Base-by-base conservation (phyloP, 1,140 invertebrate species). In the Apis laboriosa region DNA sequence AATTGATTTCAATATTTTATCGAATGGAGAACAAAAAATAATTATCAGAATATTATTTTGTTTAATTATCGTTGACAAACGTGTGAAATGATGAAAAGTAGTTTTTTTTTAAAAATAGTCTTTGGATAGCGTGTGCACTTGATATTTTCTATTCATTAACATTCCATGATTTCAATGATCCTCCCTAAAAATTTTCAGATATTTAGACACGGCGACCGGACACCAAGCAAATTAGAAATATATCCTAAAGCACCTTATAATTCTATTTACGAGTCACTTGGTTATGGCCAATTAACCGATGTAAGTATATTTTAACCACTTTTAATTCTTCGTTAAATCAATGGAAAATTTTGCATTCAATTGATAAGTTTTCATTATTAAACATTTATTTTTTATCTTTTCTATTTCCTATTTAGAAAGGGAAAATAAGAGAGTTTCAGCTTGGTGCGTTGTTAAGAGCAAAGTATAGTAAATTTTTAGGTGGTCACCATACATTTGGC, bases 171-270 rank as follows among this genome's bases (percentile, higher is more conserved):
- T n/a, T n/a, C 34, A 15, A 53, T 19, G 9, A 21, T 13, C 15
- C 12, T 49, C 19, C 34, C 21, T 21, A 9, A 70, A 24, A 28
- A 53, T 71, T 64, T 51, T 1, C 75, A 95, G 95, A 56, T 95
- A n/a, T 95, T 95, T 91, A 94, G 94, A 43, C 95, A 95, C 86
- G 95, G 95, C 19, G 94, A 95, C 83, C 93, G 95, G n/a, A 95
- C 95, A 12, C 95, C 95, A 1, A 92, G 91, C 72, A 86, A 92
- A 77, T 88, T 86, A 43, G 94, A 95, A 89, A 92, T 94, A 86
- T 93, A 95, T 76, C 94, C 94, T 5, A 94, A 94, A 79, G 93
- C 94, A n/a, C 74, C 80, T 0, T 94, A 94, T 82, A 89, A 93
- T 74, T 66, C 83, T 4, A 17, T n/a, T 56, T 90, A 87, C 24